Percentiles rank a stretch among this genome's conserved stretches.
These are phyloP conservation scores for Hypsopygia costalis DNA, from an alignment of 2,888 invertebrate genomes.

Conservation along the genomic window DNA sequence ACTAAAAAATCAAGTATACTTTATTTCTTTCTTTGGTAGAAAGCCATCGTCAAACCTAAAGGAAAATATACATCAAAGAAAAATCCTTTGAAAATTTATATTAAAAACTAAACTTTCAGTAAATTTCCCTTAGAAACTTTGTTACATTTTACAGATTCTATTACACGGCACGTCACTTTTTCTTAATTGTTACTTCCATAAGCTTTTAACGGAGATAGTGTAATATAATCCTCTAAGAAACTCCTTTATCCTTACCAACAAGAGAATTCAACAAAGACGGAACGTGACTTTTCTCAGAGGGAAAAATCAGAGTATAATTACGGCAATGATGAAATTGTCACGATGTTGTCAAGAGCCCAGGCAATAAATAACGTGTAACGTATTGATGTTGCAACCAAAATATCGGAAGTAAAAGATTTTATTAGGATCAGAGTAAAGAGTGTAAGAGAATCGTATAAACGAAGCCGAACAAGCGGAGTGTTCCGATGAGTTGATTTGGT, in stretches of 20 bases:
- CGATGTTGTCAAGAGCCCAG: background rate
- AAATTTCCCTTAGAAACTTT: too few relatives aligned
- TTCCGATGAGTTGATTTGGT: too few relatives aligned
- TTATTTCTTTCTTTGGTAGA: too few relatives aligned
- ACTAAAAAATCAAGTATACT: too few relatives aligned
- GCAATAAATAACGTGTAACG: slow-evolving; percentile 1
- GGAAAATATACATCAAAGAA: too few relatives aligned
- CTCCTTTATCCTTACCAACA: slow-evolving; percentile 7
- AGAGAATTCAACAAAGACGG: slow-evolving; percentile 1
- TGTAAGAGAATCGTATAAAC: background rate
- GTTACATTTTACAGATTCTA: too few relatives aligned
- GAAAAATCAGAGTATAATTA: slow-evolving; percentile 7
- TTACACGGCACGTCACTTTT: background rate
- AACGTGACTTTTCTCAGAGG: slow-evolving; percentile 5
- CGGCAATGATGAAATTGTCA: slow-evolving; percentile 1
- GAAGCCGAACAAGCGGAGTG: background rate
- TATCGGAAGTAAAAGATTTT: slow-evolving; percentile 8
- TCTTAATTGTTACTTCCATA: slow-evolving; percentile 17
- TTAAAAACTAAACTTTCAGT: too few relatives aligned
- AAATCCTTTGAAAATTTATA: too few relatives aligned
- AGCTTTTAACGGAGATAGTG: slow-evolving; percentile 19
- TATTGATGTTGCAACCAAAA: slow-evolving; percentile 9
- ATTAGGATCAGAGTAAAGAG: slow-evolving; percentile 17
- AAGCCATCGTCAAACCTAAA: too few relatives aligned
- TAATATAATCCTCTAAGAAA: slow-evolving; percentile 14